phyloP scores from a whole-genome alignment of 2,888 invertebrate species.

The Trachelus iudaicus region DNA sequence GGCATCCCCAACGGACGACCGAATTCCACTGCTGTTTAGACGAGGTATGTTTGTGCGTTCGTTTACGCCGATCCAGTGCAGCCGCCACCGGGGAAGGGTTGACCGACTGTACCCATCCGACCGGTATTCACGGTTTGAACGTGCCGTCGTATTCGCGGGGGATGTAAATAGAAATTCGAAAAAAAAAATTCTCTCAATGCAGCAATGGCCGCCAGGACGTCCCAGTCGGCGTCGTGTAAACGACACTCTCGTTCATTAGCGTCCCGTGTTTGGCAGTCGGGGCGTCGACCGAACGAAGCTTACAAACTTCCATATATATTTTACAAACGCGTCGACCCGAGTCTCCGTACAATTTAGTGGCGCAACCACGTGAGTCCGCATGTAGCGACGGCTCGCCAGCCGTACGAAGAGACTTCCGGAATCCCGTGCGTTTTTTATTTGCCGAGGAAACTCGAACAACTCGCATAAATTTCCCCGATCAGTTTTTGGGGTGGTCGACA shows the following conservation, averaged over 20 bases:
- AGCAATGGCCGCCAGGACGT: background rate
- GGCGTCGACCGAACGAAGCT: background rate
- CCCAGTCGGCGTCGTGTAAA: constrained; percentile 35
- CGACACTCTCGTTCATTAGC: constrained; percentile 54
- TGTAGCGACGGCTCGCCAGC: background rate
- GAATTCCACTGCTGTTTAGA: background rate
- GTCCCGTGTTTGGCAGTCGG: constrained; percentile 35
- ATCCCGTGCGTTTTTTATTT: constrained; percentile 1
- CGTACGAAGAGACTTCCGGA: background rate
- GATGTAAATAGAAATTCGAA: constrained; percentile 41
- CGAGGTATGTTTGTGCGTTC: background rate
- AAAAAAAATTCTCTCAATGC: constrained; percentile 37
- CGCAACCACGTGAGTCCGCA: background rate
- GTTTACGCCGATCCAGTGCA: background rate
- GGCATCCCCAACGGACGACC: background rate
- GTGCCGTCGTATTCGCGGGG: constrained; percentile 7
- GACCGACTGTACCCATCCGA: background rate
- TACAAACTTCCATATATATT: background rate
- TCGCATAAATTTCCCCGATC: constrained; percentile 49
- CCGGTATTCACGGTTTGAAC: background rate
- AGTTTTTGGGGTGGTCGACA: constrained; percentile 37
- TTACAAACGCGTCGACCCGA: background rate
- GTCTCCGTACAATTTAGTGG: background rate
- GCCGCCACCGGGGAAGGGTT: background rate
- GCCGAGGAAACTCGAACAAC: constrained; percentile 38